Evolutionary conservation across 30 jellyfish, hydroid and myxozoan species (phyloP).

Genomic region (Aurelia coerulea): DNA sequence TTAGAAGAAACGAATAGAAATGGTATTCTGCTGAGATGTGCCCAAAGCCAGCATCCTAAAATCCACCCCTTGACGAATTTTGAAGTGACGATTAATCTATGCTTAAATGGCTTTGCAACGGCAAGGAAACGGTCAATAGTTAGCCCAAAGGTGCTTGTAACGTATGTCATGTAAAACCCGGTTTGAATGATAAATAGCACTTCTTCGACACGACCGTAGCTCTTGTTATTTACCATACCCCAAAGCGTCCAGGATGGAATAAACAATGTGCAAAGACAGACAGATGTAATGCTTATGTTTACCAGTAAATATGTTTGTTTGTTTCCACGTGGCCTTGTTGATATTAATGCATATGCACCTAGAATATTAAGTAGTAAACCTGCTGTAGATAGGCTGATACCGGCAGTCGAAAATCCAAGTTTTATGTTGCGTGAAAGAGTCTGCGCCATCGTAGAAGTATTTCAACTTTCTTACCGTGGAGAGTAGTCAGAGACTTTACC

Average conservation of each 20-base stretch:
- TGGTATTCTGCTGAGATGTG: slow-evolving; percentile 53
- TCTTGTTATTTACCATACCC: slow-evolving; percentile 15
- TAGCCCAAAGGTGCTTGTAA: no score
- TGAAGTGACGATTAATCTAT: slow-evolving; percentile 37
- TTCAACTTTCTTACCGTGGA: no score
- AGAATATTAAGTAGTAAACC: slow-evolving; percentile 53
- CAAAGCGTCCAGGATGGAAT: slow-evolving; percentile 56
- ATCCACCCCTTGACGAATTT: slow-evolving; percentile 15
- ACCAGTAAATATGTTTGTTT: slow-evolving; percentile 55
- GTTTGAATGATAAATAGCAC: no score
- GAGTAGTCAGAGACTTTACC: no score
- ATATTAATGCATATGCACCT: slow-evolving; percentile 44
- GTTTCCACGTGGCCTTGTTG: slow-evolving; percentile 29
- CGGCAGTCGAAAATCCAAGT: slow-evolving; percentile 49
- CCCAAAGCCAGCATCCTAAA: slow-evolving; percentile 41
- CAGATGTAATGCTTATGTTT: slow-evolving; percentile 48
- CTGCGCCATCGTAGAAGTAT: no score
- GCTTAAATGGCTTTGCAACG: slow-evolving; percentile 44
- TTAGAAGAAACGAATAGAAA: slow-evolving; percentile 32
- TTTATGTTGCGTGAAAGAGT: slow-evolving; percentile 12
- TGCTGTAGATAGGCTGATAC: slow-evolving; percentile 29
- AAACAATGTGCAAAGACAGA: slow-evolving; percentile 33
- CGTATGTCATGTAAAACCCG: no score
- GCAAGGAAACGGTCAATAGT: no score
- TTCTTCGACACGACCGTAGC: slow-evolving; percentile 38